Evolutionary conservation across 2,888 invertebrate species (phyloP).

Genomic region (Entomobrya proxima): DNA sequence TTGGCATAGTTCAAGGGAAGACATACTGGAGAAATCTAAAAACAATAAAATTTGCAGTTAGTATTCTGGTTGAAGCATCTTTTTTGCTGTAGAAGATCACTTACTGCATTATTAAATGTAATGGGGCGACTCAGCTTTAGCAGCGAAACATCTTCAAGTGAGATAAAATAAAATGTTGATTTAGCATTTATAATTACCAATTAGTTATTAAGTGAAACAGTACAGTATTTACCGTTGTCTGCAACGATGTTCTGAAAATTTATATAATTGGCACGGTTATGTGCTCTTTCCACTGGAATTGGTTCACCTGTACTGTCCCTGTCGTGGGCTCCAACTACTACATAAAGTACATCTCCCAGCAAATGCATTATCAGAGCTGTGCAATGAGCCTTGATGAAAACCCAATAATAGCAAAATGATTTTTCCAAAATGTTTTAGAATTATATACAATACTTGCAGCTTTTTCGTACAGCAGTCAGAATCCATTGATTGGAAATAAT

Average conservation of each 20-base stretch:
- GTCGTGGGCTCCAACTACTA: constrained; percentile 50
- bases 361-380: constrained; percentile 21
- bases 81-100: not conserved
- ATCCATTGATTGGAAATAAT: constrained; percentile 62
- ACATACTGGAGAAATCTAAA: constrained; percentile 65
- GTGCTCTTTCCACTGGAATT: not conserved
- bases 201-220: not conserved
- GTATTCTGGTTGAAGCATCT: no score
- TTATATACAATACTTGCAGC: no score
- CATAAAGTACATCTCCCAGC: not conserved
- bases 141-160: constrained; percentile 61
- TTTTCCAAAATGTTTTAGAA: no score
- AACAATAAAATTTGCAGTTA: no score
- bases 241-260: not conserved
- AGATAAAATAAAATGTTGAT: no score
- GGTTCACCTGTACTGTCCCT: constrained; percentile 10
- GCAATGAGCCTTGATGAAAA: constrained; percentile 60
- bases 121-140: constrained; percentile 38
- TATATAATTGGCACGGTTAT: constrained; percentile 40
- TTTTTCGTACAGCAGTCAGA: constrained; percentile 62
- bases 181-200: constrained; percentile 71
- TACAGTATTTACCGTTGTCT: constrained; percentile 46
- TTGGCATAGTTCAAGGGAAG: constrained; percentile 68
- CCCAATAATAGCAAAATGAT: not conserved
- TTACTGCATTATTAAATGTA: constrained; percentile 31